Evolutionary conservation across 1,140 invertebrate species (phyloP), one percentile per base, ranked within the genome.

Genomic region (Atta cephalotes): DNA sequence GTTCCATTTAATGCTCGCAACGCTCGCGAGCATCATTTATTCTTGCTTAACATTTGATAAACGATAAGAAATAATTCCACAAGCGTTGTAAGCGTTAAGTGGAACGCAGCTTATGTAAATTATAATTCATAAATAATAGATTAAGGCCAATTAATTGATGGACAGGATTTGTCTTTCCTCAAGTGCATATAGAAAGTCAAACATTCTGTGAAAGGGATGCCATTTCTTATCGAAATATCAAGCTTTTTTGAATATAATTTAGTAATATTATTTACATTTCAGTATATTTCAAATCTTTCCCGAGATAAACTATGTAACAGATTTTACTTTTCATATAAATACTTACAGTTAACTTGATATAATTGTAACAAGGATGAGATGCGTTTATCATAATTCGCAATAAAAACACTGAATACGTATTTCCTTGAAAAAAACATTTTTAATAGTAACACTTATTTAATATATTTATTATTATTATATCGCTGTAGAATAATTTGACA

Each of bases 271-370:
- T 18, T 68, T 68, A 68, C 7, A 45, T 68, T 68, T 68, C n/a
- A 68, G n/a, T 39, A 68, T 21, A 45, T 39, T 18, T 68, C 10
- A 21, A 31, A 74, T n/a, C 7, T 74, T 21, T 21, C 16, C 2
- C 2, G 4, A 56, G 25, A 72, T 51, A 35, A 39, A 68, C 18
- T 68, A 49, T n/a, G 31, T 65, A 28, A 78, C 25, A 21, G 21
- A 68, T 39, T 62, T 63, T 25, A 58, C 25, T 56, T 68, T 81
- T 16, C 6, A 68, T 18, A 70, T 35, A 31, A 6, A 56, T 82
- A 82, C 80, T 82, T 82, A 74, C 80, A 39, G 39, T 82, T 82
- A 14, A 82, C 62, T 58, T 25, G 2, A n/a, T 49, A n/a, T 9
- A 53, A 39, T 16, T 18, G 53, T 49, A 74, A 25, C 5, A 74